A percentile compares a stretch with the other conserved stretches of the same genome.
Conservation (phyloP, 2,888 invertebrate genomes). For the Ophion ellenae region DNA sequence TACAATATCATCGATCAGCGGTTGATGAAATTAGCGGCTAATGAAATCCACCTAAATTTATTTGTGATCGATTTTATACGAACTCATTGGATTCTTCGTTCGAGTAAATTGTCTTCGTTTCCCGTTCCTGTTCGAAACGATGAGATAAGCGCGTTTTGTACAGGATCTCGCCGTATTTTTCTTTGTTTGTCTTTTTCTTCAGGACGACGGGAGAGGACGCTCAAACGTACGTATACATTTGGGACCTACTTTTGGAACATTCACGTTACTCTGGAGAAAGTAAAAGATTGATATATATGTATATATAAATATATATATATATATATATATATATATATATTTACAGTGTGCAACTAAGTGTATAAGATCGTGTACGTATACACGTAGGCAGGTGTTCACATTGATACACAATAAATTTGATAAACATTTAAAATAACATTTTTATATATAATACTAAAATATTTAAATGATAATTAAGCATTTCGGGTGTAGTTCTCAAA, state of each 20-base stretch:
- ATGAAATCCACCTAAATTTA: too few species aligned
- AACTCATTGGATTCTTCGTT: neutral
- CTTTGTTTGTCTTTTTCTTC: neutral
- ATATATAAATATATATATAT: constrained; percentile 19
- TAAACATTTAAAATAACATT: neutral
- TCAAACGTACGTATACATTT: constrained; percentile 71
- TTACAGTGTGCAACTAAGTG: neutral
- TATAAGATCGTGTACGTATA: neutral
- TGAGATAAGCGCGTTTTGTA: neutral
- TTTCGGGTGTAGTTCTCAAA: neutral
- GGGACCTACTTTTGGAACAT: constrained; percentile 81
- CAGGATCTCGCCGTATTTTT: neutral
- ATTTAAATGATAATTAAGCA: neutral
- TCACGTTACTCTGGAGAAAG: constrained; percentile 68
- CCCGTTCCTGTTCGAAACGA: neutral
- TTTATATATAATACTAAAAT: neutral
- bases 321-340: neutral
- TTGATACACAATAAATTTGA: neutral
- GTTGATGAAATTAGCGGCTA: too few species aligned
- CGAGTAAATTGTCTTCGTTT: neutral
- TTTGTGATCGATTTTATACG: neutral
- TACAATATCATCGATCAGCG: too few species aligned
- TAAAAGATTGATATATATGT: constrained; percentile 63
- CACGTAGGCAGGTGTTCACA: too few species aligned
- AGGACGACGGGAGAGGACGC: constrained; percentile 18